Conservation (phyloP, 2,888 invertebrate genomes). For the Sarcophaga subvicina region DNA sequence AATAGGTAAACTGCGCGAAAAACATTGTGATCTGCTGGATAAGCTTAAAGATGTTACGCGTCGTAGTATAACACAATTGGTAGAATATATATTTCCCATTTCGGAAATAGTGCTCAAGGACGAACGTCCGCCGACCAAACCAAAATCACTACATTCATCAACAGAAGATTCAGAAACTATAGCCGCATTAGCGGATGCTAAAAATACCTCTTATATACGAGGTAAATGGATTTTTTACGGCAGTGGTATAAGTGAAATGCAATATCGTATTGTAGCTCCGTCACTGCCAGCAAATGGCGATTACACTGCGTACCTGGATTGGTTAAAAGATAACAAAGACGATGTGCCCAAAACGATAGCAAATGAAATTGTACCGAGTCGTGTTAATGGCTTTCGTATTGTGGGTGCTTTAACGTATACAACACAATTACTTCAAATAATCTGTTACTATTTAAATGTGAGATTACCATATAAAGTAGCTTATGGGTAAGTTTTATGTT, state of each 20-base stretch:
- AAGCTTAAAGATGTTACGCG: conserved; percentile 84
- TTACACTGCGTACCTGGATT: conserved; percentile 89
- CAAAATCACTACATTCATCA: conserved; percentile 33
- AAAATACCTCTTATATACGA: conserved; percentile 90
- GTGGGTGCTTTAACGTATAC: conserved; percentile 92
- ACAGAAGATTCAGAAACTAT: conserved; percentile 81
- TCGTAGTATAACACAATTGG: conserved; percentile 85
- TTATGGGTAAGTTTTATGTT: conserved; percentile 83
- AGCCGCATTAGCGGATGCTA: conserved; percentile 87
- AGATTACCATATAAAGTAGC: conserved; percentile 89
- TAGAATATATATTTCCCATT: conserved; percentile 88
- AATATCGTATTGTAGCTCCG: conserved; percentile 91
- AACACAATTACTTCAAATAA: conserved; percentile 91
- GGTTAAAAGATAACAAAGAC: conserved; percentile 85
- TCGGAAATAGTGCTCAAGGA: conserved; percentile 79
- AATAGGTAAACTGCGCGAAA: conserved; percentile 82
- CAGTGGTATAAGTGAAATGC: conserved; percentile 87
- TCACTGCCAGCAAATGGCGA: conserved; percentile 92
- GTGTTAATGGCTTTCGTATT: conserved; percentile 88
- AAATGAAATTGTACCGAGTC: conserved; percentile 84
- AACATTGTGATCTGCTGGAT: conserved; percentile 83
- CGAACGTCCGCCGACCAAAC: conserved; percentile 73
- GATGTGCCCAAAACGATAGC: conserved; percentile 80
- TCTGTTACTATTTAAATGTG: conserved; percentile 92
- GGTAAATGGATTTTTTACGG: conserved; percentile 87